These are phyloP conservation scores for Spodoptera littoralis DNA, from an alignment of 2,888 invertebrate species.

Conservation along the genomic window DNA sequence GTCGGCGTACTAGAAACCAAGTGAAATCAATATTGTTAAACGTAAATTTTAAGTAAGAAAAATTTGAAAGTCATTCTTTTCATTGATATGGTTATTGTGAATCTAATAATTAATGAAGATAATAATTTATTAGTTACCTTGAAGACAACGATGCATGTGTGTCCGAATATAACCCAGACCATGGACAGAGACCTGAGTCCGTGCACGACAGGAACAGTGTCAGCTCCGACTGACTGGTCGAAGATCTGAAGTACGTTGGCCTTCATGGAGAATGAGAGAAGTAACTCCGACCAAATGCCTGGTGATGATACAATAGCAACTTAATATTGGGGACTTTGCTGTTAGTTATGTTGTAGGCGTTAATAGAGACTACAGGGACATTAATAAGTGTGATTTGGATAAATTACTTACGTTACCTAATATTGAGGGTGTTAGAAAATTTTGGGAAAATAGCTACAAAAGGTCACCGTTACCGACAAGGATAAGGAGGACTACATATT, in stretches of 20 bases:
- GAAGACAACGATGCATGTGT: constrained; percentile 93
- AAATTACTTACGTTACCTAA: not conserved
- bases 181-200: constrained; percentile 91
- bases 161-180: constrained; percentile 92
- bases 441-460: no score
- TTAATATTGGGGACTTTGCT: not conserved
- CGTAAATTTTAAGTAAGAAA: no score
- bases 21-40: no score
- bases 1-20: constrained; percentile 90
- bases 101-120: not conserved
- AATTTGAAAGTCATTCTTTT: no score
- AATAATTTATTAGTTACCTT: constrained; percentile 78
- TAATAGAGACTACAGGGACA: not conserved
- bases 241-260: constrained; percentile 94
- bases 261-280: constrained; percentile 93
- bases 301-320: constrained; percentile 47
- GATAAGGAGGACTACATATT: no score
- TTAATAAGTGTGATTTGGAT: not conserved
- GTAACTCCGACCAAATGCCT: constrained; percentile 91
- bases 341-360: constrained; percentile 2
- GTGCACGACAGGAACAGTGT: constrained; percentile 93
- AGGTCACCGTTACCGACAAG: no score
- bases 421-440: no score
- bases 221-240: constrained; percentile 93
- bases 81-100: no score